Conservation (phyloP, 2,888 invertebrate genomes). For the Eilema griseolum region DNA sequence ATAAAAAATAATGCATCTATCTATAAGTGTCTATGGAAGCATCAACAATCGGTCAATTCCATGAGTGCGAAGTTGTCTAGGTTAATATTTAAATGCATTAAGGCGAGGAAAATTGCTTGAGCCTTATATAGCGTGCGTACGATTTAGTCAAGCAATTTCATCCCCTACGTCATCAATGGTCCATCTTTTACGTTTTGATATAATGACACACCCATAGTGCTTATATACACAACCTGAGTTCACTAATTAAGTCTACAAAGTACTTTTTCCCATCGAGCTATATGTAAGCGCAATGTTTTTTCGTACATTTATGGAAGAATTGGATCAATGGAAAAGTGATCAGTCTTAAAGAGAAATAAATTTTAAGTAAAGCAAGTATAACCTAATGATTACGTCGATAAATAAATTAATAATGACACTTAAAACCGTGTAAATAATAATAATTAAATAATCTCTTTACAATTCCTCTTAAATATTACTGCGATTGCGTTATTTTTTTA, state of each 20-base stretch:
- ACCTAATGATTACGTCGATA: constrained; percentile 33
- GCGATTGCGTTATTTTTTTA: neutral
- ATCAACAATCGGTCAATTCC: constrained; percentile 83
- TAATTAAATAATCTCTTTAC: constrained; percentile 15
- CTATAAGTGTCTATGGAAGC: constrained; percentile 79
- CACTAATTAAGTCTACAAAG: constrained; percentile 49
- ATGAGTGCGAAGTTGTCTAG: constrained; percentile 81
- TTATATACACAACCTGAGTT: constrained; percentile 74
- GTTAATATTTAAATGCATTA: constrained; percentile 71
- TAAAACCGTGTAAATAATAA: constrained; percentile 23
- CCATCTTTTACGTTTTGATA: constrained; percentile 85
- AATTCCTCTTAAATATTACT: constrained; percentile 4
- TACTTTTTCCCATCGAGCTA: constrained; percentile 43
- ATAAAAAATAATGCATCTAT: constrained; percentile 64
- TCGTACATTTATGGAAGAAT: constrained; percentile 57
- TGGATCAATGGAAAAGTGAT: constrained; percentile 56
- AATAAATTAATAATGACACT: constrained; percentile 29
- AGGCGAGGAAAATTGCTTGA: constrained; percentile 68
- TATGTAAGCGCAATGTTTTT: constrained; percentile 49
- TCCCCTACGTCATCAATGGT: constrained; percentile 73
- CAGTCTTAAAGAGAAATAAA: constrained; percentile 61
- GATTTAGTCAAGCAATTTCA: constrained; percentile 62
- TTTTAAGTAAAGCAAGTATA: constrained; percentile 35
- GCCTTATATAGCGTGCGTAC: constrained; percentile 33
- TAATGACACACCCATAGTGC: constrained; percentile 74